These are phyloP conservation scores for Antennarius maculatus DNA, from an alignment of 2,797 vertebrate genomes.

Conservation along the genomic window DNA sequence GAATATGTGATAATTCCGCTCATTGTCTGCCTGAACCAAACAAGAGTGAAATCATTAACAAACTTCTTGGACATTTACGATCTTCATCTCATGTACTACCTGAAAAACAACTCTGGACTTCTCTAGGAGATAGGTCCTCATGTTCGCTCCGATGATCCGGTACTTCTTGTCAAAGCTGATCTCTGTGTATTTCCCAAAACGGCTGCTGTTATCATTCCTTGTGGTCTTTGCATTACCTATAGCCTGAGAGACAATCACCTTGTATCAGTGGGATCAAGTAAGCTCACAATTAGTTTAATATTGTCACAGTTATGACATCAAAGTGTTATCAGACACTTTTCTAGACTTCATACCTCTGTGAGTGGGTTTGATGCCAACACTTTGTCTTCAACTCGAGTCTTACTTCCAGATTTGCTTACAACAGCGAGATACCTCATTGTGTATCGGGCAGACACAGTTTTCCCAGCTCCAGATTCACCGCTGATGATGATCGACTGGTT, in stretches of 20 bases:
- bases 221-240: slow-evolving; percentile 99
- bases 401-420: slow-evolving; percentile 93
- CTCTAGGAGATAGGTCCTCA: slow-evolving; percentile 97
- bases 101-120: slow-evolving; percentile 98
- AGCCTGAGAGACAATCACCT: slow-evolving; percentile 80
- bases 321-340: no score
- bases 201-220: slow-evolving; percentile 98
- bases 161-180: slow-evolving; percentile 93
- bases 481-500: slow-evolving; percentile 99
- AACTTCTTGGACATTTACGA: not conserved
- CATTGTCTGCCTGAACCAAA: slow-evolving; percentile 89
- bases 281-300: no score
- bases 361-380: slow-evolving; percentile 96
- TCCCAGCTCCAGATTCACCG: slow-evolving; percentile 97
- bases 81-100: slow-evolving; percentile 68
- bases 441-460: slow-evolving; percentile 96
- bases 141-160: slow-evolving; percentile 96
- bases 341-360: slow-evolving; percentile 86
- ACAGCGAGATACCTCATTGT: slow-evolving; percentile 97
- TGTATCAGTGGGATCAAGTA: not conserved
- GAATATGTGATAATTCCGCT: slow-evolving; percentile 99
- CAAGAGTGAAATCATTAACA: not conserved
- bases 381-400: slow-evolving; percentile 91
- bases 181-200: slow-evolving; percentile 98
- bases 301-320: not conserved